Conservation (phyloP, 2,797 vertebrate species). For the Cheirogaleus major region DNA sequence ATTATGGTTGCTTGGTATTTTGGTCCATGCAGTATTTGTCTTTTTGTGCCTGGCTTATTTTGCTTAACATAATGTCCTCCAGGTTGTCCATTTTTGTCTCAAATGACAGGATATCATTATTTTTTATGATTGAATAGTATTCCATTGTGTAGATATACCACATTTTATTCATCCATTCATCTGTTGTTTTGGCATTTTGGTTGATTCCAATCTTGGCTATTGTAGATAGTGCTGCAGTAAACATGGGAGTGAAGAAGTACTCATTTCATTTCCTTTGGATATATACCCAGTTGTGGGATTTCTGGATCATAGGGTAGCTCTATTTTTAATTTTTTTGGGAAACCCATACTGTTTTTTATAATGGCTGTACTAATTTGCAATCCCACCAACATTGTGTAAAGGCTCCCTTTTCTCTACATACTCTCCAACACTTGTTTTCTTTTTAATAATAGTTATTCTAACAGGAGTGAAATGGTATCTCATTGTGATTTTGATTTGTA, state of each 20-base stretch:
- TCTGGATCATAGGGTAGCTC: background rate
- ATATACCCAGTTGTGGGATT: background rate
- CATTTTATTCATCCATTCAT: background rate
- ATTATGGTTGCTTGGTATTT: background rate
- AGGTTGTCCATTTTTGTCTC: background rate
- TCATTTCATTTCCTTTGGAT: background rate
- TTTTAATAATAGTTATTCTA: background rate
- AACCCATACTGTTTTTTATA: background rate
- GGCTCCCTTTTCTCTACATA: background rate
- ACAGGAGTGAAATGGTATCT: background rate
- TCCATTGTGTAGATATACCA: background rate
- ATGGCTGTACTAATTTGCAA: background rate
- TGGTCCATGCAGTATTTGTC: background rate
- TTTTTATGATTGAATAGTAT: background rate
- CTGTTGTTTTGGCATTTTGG: background rate
- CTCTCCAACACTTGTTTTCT: background rate
- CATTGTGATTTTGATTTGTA: background rate
- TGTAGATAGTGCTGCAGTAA: background rate
- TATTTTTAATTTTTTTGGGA: background rate
- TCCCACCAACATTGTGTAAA: background rate
- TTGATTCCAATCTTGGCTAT: background rate
- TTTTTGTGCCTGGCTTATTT: background rate
- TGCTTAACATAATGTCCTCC: background rate
- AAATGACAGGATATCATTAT: background rate
- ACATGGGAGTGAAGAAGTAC: background rate